Base-by-base conservation (phyloP, 2,797 vertebrate genomes). In the Pogoniulus pusillus region DNA sequence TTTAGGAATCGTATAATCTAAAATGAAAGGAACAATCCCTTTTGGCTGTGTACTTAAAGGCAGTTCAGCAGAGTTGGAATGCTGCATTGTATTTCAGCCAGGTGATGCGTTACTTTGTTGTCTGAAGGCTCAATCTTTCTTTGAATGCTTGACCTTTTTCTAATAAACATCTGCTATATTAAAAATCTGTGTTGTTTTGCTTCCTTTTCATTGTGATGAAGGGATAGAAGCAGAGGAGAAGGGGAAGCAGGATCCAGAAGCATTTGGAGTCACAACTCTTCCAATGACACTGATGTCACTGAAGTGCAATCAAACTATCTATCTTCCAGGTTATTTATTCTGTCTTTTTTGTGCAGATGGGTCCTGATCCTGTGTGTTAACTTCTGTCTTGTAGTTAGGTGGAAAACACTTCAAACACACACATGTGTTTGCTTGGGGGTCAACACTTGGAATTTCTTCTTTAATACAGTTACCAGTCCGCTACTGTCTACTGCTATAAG, bases 41-140 rank as follows among this genome's bases (percentile, higher is more conserved):
- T 85, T 53, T n/a, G 34, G 9, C 6, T 59, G 16, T 7, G 37
- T n/a, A 7, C 32, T 26, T 81, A 39, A 83, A 73, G 30, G 9
- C 26, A 49, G n/a, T 35, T 66, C 22, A 37, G 51, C 24, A 4
- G 12, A 4, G 12, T 23, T 63, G 13, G 18, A 20, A 66, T 2
- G 4, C 41, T 82, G 34, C 32, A 39, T 65, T 66, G 49, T 35
- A 3, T 81, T 65, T 73, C 70, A 77, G 24, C 47, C 16, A 32
- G 26, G 16, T 49, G 73, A 82, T 45, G 47, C 29, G 1, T 58
- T 51, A 29, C 69, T 26, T 71, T 12, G 24, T 80, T 34, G 45
- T 47, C 75, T 54, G 17, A 26, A 55, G 49, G 39, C 34, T 91
- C 86, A 39, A 4, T 91, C 89, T 93, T 72, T 69, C 30, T 68